phyloP scores from a whole-genome alignment of 2,113 vertebrate species.

The Glareola pratincola region DNA sequence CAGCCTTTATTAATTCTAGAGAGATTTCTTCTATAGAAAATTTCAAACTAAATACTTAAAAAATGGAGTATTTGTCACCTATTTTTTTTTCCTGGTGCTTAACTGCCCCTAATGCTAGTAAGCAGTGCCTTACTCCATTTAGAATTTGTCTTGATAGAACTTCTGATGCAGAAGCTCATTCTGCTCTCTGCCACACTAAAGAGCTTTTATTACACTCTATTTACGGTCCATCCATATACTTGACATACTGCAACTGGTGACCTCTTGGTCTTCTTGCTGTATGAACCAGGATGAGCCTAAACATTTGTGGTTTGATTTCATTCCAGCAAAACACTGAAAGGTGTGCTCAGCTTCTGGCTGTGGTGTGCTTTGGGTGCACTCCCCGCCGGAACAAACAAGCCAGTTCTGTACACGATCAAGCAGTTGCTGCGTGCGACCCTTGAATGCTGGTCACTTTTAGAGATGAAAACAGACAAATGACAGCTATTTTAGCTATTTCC shows the following conservation, averaged over 20 bases:
- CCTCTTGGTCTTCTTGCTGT: not conserved
- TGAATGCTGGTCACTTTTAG: not conserved
- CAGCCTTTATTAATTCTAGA: not conserved
- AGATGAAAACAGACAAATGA: not conserved
- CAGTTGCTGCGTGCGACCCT: not conserved
- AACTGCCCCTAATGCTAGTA: not conserved
- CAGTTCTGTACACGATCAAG: fast-evolving
- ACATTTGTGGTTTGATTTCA: not conserved
- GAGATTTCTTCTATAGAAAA: not conserved
- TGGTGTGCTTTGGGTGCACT: fast-evolving
- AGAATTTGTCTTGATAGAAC: not conserved
- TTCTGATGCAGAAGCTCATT: not conserved
- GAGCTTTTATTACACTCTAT: not conserved
- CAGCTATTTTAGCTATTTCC: not conserved
- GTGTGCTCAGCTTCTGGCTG: not conserved
- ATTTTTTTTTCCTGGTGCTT: not conserved
- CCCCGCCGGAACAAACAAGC: fast-evolving
- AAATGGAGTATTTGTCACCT: not conserved
- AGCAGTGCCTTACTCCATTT: not conserved
- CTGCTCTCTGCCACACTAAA: not conserved
- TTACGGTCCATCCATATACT: not conserved
- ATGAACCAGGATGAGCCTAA: not conserved
- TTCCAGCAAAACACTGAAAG: not conserved
- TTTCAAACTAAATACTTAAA: not conserved
- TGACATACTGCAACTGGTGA: fast-evolving